Evolutionary conservation across 2,797 vertebrate genomes (phyloP), one percentile per base, ranked within the genome.

Genomic region (Rhynchotus rufescens): DNA sequence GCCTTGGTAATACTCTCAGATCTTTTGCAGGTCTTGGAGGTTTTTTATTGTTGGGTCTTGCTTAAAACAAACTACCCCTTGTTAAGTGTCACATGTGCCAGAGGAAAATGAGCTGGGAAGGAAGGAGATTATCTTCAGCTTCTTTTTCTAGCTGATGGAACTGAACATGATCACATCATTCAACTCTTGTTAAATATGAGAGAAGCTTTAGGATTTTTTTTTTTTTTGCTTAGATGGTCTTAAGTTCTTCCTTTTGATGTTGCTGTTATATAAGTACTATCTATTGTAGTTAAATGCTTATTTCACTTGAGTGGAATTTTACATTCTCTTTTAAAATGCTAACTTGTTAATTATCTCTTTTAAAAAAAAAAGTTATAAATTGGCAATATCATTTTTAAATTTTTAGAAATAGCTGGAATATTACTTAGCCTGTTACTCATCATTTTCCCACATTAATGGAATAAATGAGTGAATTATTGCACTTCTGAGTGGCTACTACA

Each of bases 1-100:
- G 26, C 77, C 1, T 42, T 22, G 26, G 34, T 22, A 52, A 20
- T 20, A 32, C 12, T 40, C 61, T 75, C 60, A 51, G 30, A n/a
- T 64, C 9, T 23, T 88, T 23, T 56, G 5, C 57, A 26, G 1
- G 1, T 17, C 2, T 13, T 82, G 28, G 38, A 15, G 16, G 6
- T 4, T 21, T 71, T 47, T 45, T 64, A 5, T 15, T 57, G 3
- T 0, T 28, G 8, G 52, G 5, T 0, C 5, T 36, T 83, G 79
- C 34, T 20, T 17, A 61, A 72, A 10, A 16, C 7, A 7, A 5
- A 40, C 4, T 68, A 7, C 40, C 56, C 5, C 21, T 82, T 84
- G 68, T 87, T 69, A 76, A 81, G 20, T 45, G 28, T 56, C 25
- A 6, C 13, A 4, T 74, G 26, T 10, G 36, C 21, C 9, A 60